phyloP scores from a whole-genome alignment of 2,113 vertebrate genomes.

The Symphodus melops region DNA sequence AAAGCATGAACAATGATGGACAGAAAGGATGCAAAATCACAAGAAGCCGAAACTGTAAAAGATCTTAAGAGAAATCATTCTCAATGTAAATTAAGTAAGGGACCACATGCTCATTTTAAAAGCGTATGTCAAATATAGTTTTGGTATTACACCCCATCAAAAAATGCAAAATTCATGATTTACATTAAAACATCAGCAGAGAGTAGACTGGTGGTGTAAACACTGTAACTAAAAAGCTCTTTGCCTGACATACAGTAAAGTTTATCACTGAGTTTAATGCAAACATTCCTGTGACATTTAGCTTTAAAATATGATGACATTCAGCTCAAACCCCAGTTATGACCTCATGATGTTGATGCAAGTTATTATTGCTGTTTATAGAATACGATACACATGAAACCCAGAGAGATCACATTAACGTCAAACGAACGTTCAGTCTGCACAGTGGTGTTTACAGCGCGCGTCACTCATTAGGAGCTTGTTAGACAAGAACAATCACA shows the following conservation, averaged over 20 bases:
- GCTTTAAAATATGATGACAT: not conserved
- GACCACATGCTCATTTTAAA: not conserved
- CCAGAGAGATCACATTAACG: slow-evolving; percentile 19
- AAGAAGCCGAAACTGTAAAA: not conserved
- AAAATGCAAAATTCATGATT: slow-evolving; percentile 3
- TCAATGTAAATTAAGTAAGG: too few species aligned
- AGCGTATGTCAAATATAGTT: not conserved
- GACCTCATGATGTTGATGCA: not conserved
- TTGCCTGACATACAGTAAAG: not conserved
- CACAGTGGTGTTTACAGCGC: slow-evolving; percentile 27
- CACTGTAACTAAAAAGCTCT: not conserved
- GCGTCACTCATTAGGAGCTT: slow-evolving; percentile 26
- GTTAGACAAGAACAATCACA: slow-evolving; percentile 41
- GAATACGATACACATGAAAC: not conserved
- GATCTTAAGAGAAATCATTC: too few species aligned
- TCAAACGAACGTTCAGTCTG: slow-evolving; percentile 26
- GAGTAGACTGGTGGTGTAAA: not conserved
- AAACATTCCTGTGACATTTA: not conserved
- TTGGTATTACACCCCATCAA: too few species aligned
- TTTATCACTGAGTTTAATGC: not conserved
- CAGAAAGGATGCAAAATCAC: not conserved
- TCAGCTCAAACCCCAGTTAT: not conserved
- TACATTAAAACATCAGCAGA: not conserved
- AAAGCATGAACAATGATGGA: slow-evolving; percentile 9
- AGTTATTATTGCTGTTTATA: not conserved